Base-by-base conservation (phyloP, 2,113 vertebrate genomes). In the Tringa solitaria region DNA sequence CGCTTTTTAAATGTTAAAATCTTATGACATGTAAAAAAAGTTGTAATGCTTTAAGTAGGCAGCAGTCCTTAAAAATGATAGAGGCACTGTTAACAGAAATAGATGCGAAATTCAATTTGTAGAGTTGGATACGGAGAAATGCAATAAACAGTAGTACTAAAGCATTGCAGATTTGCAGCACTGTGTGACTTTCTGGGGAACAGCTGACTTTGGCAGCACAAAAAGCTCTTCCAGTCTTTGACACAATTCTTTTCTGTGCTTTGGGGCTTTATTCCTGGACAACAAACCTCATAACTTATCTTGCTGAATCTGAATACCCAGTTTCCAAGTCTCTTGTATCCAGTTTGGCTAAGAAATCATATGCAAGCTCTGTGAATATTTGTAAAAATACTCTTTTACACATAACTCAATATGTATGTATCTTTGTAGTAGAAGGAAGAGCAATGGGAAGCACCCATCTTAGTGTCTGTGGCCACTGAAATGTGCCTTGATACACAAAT, bases 231-330 rank as follows among this genome's bases (percentile, higher is more conserved):
- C n/a, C 30, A 41, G 33, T 87, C 81, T 82, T 87, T 70, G 59
- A 79, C 23, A 61, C 46, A 28, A 13, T 64, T 88, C 19, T 81
- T 87, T 95, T 84, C 68, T 90, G 11, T 78, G 18, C 48, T 82
- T 63, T 92, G 65, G n/a, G 76, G 15, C 69, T 89, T 89, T 91
- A 64, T 89, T 92, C 84, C 86, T 86, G 75, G 48, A 87, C 76
- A 91, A 54, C 16, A 89, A 67, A 72, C 64, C 41, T 81, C 32
- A 5, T 89, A 86, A 96, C 41, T 90, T 57, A 59, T 78, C 89
- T 77, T 77, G 27, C 48, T 85, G 73, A 59, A 33, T 90, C 51
- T 85, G 70, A 82, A 88, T 83, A 70, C 33, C 23, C 39, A 63
- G 39, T 91, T 95, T 89, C 50, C 28, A 80, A 93, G 84, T 81